Conservation (phyloP, 2,113 vertebrate genomes). For the Uria aalge region DNA sequence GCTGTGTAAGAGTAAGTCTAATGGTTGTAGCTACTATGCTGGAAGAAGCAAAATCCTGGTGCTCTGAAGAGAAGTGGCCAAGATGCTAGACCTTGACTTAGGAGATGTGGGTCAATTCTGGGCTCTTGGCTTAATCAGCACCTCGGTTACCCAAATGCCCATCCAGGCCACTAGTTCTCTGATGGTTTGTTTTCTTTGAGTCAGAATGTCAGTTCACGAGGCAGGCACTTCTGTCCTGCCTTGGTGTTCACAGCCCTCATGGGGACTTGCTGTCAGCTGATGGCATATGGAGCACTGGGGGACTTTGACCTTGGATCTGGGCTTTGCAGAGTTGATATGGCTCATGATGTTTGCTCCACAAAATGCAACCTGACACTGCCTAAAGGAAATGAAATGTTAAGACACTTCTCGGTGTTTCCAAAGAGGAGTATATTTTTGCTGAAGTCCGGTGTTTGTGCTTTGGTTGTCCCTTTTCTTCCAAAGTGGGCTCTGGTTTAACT, state of each 20-base stretch:
- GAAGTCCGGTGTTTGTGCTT: not conserved
- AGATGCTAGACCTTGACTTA: not conserved
- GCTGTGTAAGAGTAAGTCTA: not conserved
- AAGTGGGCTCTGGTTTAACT: not conserved
- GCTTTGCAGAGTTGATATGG: not conserved
- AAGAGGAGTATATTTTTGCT: not conserved
- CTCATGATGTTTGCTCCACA: not conserved
- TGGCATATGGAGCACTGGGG: rapidly evolving
- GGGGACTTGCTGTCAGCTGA: not conserved
- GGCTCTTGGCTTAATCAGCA: not conserved
- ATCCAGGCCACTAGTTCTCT: not conserved
- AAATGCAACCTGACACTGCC: not conserved
- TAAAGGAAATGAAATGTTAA: not conserved
- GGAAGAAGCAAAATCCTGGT: not conserved
- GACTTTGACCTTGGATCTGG: not conserved
- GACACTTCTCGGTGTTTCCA: not conserved
- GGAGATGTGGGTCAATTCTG: not conserved
- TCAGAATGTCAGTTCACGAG: not conserved
- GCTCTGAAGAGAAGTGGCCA: not conserved
- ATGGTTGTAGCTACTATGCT: not conserved
- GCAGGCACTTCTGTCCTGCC: not conserved
- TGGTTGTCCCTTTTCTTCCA: not conserved
- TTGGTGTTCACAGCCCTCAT: not conserved
- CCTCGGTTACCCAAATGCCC: not conserved
- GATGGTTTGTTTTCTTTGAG: not conserved